phyloP scores from a whole-genome alignment of 1,140 invertebrate species.

The Elymnias hypermnestra region DNA sequence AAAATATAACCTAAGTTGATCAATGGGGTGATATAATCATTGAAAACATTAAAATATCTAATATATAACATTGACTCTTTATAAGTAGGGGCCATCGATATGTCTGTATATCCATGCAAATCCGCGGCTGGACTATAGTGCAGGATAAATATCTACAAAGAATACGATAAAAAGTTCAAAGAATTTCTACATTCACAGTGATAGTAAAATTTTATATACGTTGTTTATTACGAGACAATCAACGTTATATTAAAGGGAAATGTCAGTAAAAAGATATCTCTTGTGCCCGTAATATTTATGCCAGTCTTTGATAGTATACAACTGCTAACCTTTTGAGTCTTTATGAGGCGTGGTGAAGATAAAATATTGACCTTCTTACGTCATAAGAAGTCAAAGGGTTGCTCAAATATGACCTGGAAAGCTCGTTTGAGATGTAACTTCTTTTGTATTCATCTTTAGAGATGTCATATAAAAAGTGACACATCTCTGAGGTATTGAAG shows the following conservation, averaged over 20 bases:
- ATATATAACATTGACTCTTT: too few species aligned
- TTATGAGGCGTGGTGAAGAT: slow-evolving; percentile 20
- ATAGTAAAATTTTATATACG: slow-evolving; percentile 8
- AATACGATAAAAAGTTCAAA: slow-evolving; percentile 1
- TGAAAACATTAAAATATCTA: too few species aligned
- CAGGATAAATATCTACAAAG: not conserved
- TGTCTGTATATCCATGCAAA: too few species aligned
- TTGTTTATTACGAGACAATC: slow-evolving; percentile 19
- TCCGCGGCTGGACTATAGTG: too few species aligned
- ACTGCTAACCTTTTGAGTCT: slow-evolving; percentile 25
- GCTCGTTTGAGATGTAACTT: slow-evolving; percentile 5
- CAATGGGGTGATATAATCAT: too few species aligned
- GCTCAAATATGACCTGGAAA: slow-evolving; percentile 24
- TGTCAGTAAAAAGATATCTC: slow-evolving; percentile 27
- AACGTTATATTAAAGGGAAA: slow-evolving; percentile 24
- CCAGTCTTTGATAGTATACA: slow-evolving; percentile 24
- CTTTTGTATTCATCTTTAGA: slow-evolving; percentile 7
- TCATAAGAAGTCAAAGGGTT: slow-evolving; percentile 24
- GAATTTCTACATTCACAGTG: not conserved
- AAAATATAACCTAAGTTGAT: too few species aligned
- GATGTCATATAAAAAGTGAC: slow-evolving; percentile 1
- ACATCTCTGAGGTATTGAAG: not conserved
- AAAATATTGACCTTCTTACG: slow-evolving; percentile 25
- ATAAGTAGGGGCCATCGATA: too few species aligned
- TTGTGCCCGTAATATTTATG: slow-evolving; percentile 26